Evolutionary conservation across 2,797 vertebrate genomes (phyloP).

Genomic region (Aulostomus chinensis): DNA sequence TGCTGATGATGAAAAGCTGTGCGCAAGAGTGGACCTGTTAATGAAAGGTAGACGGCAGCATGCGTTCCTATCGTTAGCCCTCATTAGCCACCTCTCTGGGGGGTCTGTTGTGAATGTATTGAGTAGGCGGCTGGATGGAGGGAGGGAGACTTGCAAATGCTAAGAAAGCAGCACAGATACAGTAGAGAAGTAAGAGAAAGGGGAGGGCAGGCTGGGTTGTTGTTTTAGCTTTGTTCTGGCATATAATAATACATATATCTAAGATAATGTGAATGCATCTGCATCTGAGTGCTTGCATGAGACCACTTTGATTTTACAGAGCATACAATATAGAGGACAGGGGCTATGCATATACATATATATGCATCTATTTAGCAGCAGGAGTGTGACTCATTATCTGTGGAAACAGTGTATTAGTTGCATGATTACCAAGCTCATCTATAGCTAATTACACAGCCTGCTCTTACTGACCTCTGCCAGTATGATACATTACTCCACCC

Average conservation of each 20-base stretch:
- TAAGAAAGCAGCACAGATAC: no score
- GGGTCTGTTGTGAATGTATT: slow-evolving; percentile 33
- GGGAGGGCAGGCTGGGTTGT: slow-evolving; percentile 8
- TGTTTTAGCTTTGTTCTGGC: slow-evolving; percentile 24
- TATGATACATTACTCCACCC: slow-evolving; percentile 69
- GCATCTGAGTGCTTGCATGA: neutral
- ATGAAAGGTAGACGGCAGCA: slow-evolving; percentile 66
- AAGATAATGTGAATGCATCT: slow-evolving; percentile 6
- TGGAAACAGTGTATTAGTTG: slow-evolving; percentile 76
- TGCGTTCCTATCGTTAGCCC: slow-evolving; percentile 62
- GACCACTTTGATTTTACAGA: slow-evolving; percentile 19
- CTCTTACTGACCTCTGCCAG: slow-evolving; percentile 77
- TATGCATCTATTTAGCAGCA: slow-evolving; percentile 13
- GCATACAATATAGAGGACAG: no score
- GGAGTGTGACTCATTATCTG: slow-evolving; percentile 78
- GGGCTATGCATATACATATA: neutral
- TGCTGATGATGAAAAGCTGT: slow-evolving; percentile 54
- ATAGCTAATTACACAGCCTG: slow-evolving; percentile 78
- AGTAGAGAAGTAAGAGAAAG: no score
- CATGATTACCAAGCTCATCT: slow-evolving; percentile 79
- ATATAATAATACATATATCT: slow-evolving; percentile 3
- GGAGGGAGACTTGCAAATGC: no score
- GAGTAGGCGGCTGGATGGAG: slow-evolving; percentile 24
- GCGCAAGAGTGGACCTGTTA: slow-evolving; percentile 40
- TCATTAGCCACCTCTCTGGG: slow-evolving; percentile 71